Percentiles rank a stretch among this genome's conserved stretches.
Conservation (phyloP, 2,797 vertebrate species). For the Chloroceryle inda region DNA sequence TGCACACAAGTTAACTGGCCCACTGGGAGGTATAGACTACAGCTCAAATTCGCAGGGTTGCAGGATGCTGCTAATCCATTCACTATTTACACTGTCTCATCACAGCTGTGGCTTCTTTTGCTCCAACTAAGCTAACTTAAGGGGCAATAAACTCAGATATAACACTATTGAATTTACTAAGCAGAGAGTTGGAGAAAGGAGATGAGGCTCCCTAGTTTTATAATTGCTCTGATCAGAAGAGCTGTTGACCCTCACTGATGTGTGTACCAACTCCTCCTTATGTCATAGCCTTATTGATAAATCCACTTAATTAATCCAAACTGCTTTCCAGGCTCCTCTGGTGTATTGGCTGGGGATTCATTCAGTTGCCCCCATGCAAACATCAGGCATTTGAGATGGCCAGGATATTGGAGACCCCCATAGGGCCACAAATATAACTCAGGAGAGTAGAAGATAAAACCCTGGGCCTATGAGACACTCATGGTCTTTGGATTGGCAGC, state of each 20-base stretch:
- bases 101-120: neutral
- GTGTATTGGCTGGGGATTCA: neutral
- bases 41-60: neutral
- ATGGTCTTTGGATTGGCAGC: fast-evolving
- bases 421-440: neutral
- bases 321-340: neutral
- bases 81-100: neutral
- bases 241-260: neutral
- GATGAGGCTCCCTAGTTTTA: neutral
- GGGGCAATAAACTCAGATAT: neutral
- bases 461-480: neutral
- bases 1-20: neutral
- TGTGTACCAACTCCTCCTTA: neutral
- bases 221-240: neutral
- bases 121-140: neutral
- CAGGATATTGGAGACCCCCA: neutral
- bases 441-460: fast-evolving
- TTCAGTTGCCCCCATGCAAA: neutral
- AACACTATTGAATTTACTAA: neutral
- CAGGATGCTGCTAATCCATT: slow-evolving; percentile 4
- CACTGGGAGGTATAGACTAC: neutral
- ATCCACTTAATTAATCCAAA: neutral
- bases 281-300: neutral
- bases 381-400: neutral
- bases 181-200: neutral